Percentiles rank a stretch among this genome's conserved stretches.
phyloP scores from a whole-genome alignment of 1,140 invertebrate species.

The Leguminivora glycinivorella region DNA sequence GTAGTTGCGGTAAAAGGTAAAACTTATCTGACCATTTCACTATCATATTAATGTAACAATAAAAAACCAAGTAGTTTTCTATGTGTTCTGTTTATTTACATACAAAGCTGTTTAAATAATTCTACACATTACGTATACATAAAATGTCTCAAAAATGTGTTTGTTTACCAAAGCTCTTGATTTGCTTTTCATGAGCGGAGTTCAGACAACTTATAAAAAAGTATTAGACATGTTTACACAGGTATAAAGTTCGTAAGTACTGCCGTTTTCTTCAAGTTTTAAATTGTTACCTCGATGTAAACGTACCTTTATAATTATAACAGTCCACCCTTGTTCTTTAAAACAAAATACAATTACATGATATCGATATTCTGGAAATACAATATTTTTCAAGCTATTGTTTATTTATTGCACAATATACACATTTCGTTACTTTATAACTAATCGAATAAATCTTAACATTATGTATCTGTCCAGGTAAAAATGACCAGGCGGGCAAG shows the following conservation, averaged over 20 bases:
- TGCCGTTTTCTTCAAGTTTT: too few species aligned
- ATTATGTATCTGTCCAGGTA: neutral
- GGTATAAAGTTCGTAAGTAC: neutral
- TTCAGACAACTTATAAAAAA: neutral
- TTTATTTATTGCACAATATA: slow-evolving; percentile 15
- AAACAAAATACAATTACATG: neutral
- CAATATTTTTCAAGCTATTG: neutral
- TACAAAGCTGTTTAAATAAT: neutral
- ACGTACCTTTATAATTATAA: too few species aligned
- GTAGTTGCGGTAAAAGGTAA: too few species aligned
- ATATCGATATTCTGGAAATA: too few species aligned
- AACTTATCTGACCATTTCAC: too few species aligned
- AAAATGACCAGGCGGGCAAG: too few species aligned
- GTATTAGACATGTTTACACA: neutral
- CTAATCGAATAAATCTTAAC: neutral
- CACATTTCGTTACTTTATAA: slow-evolving; percentile 1
- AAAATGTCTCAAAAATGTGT: neutral
- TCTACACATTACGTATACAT: neutral
- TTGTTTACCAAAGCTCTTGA: neutral
- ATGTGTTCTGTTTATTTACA: neutral
- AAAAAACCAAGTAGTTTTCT: neutral
- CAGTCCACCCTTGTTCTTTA: too few species aligned
- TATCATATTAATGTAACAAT: too few species aligned
- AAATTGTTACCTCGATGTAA: neutral
- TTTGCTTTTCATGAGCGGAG: neutral